These are phyloP conservation scores for Volucella inanis DNA, from an alignment of 2,888 invertebrate species.

Conservation along the genomic window DNA sequence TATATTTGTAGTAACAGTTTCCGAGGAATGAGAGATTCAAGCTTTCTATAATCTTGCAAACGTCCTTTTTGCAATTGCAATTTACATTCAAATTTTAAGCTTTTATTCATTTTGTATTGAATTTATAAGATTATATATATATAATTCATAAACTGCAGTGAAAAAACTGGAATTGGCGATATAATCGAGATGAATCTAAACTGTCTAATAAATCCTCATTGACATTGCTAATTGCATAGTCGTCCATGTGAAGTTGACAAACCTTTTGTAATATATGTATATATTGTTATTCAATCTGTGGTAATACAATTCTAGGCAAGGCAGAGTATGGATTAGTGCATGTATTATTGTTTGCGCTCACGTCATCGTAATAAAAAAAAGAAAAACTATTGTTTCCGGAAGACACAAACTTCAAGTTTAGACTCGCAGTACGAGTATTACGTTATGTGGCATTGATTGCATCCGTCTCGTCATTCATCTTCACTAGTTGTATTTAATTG, in stretches of 20 bases:
- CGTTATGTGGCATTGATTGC: slow-evolving; percentile 61
- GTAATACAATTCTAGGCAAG: slow-evolving; percentile 24
- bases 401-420: slow-evolving; percentile 55
- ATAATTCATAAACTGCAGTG: too few species aligned
- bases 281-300: slow-evolving; percentile 46
- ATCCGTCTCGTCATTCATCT: slow-evolving; percentile 52
- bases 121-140: too few species aligned
- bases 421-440: slow-evolving; percentile 11
- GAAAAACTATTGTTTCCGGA: slow-evolving; percentile 56
- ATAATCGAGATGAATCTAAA: too few species aligned
- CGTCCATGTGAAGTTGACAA: background rate
- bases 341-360: slow-evolving; percentile 55
- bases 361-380: slow-evolving; percentile 30
- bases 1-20: too few species aligned
- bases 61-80: too few species aligned
- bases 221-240: too few species aligned
- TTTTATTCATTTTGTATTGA: too few species aligned
- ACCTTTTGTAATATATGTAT: background rate
- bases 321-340: slow-evolving; percentile 40
- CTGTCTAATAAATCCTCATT: too few species aligned
- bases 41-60: too few species aligned
- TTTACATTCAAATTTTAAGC: too few species aligned
- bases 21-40: too few species aligned
- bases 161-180: too few species aligned
- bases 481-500: slow-evolving; percentile 26